Evolutionary conservation across 92 coral and sea anemone species (phyloP), one percentile per base, ranked within the genome.

Genomic region (Parazoanthus darwini): DNA sequence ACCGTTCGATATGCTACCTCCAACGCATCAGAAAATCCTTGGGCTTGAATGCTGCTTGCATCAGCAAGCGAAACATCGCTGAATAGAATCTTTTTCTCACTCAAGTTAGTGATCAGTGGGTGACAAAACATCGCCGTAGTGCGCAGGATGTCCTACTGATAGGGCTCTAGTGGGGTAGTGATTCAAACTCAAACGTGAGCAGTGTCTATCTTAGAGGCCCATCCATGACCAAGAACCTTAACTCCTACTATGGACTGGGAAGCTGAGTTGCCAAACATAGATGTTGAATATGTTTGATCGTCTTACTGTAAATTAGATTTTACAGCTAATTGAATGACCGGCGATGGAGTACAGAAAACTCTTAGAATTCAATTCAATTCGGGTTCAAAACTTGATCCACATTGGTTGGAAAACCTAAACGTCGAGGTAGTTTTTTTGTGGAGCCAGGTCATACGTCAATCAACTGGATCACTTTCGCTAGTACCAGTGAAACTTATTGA

Each of bases 21-120:
- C 35, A 93, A 94, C 36, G 93, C 95, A 46, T 92, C 93, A 3
- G 89, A 81, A 74, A 88, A 92, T 5, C 93, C 95, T 86, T 90
- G 91, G 48, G 90, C 74, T 66, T 88, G 85, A 48, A 88, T 79
- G 42, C 82, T 87, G 46, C 10, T 9, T 14, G 80, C 46, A 16
- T 86, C 87, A 78, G 74, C 33, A 42, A 42, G 80, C 14, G 86
- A 42, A 82, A 68, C 13, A 6, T 44, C 85, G 22, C 54, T 74
- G 84, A 91, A 65, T 86, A 90, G 77, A 83, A 91, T 79, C 92
- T 83, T 73, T 80, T 71, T 79, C 8, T 42, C 36, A 36, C 79
- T 80, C 56, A 91, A 79, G 44, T 92, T 92, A 58, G 83, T 26
- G 5, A 74, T 77, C 79, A 91, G 37, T 66, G 92, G 92, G 75